These are phyloP conservation scores for Thaumetopoea pityocampa DNA, from an alignment of 1,140 invertebrate genomes.

Conservation along the genomic window DNA sequence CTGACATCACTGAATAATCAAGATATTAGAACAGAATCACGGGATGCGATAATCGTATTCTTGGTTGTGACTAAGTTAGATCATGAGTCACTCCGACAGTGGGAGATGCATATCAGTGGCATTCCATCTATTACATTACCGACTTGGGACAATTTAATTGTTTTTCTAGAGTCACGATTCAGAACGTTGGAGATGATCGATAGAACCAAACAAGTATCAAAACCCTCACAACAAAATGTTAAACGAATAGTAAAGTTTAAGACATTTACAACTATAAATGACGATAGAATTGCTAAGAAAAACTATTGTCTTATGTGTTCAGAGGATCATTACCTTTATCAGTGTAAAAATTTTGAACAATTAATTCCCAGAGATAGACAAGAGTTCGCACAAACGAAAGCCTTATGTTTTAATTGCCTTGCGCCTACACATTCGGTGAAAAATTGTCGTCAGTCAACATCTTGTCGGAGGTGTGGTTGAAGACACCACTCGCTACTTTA, in stretches of 20 bases:
- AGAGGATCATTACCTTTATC: conserved; percentile 15
- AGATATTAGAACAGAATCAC: conserved; percentile 10
- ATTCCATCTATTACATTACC: background rate
- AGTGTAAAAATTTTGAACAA: conserved; percentile 19
- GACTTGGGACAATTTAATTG: conserved; percentile 3
- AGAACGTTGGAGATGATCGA: conserved; percentile 10
- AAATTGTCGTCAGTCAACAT: conserved; percentile 10
- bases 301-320: conserved; percentile 14
- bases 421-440: conserved; percentile 16
- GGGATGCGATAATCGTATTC: conserved; percentile 20
- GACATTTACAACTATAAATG: background rate
- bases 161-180: conserved; percentile 3
- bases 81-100: conserved; percentile 12
- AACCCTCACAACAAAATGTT: background rate
- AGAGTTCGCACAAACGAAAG: conserved; percentile 12
- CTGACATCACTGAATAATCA: conserved; percentile 14
- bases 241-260: background rate
- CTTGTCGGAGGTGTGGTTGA: conserved; percentile 15
- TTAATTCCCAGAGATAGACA: conserved; percentile 7
- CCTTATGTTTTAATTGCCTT: conserved; percentile 27
- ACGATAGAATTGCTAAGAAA: conserved; percentile 1
- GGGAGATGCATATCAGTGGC: background rate
- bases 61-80: conserved; percentile 20
- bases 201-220: background rate
- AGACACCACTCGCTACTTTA: conserved; percentile 21